Evolutionary conservation across 2,888 invertebrate species (phyloP), one percentile per base, ranked within the genome.

Genomic region (Micoletzkya japonica): DNA sequence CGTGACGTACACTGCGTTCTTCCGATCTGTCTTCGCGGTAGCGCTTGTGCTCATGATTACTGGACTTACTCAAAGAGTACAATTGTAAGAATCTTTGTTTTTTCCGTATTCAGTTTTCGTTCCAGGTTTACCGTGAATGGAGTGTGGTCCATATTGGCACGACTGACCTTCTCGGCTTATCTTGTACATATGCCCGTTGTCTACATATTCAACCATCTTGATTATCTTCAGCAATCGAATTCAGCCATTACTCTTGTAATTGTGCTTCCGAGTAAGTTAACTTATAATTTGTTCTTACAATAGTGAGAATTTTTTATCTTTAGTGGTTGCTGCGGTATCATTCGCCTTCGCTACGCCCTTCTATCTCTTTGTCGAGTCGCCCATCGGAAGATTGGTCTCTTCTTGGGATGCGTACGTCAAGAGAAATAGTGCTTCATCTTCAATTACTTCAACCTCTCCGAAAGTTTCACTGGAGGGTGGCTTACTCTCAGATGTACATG

Each of bases 111-210:
- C 17, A 44, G 64, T 6, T 26, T 24, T 44, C 61, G 39, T 76
- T 77, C 59, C 76, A 80, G 80, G 34, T 54, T 72, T 7, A 61
- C 72, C 26, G 73, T 78, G 20, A 52, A 70, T 49, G 71, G 70
- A 24, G 66, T 73, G 37, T 83, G 81, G 79, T 70, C 80, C 1
- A 74, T 82, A 17, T 70, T 81, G 30, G 82, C 81, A 37, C 76
- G 77, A 49, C 79, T 83, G 58, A 82, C 81, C 60, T 83, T 79
- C 78, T 76, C 77, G 61, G 82, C 77, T 24, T 83, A 82, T 64
- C 78, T 84, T 7, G 74, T 82, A 3, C 84, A 84, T 72, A 84
- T 84, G 84, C 83, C 83, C 26, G 75, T 82, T 54, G 80, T 84
- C 63, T 84, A 81, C 74, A 70, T 81, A 61, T 81, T 84, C 77